Conservation (phyloP, 2,888 invertebrate genomes). For the Melieria crassipennis region DNA sequence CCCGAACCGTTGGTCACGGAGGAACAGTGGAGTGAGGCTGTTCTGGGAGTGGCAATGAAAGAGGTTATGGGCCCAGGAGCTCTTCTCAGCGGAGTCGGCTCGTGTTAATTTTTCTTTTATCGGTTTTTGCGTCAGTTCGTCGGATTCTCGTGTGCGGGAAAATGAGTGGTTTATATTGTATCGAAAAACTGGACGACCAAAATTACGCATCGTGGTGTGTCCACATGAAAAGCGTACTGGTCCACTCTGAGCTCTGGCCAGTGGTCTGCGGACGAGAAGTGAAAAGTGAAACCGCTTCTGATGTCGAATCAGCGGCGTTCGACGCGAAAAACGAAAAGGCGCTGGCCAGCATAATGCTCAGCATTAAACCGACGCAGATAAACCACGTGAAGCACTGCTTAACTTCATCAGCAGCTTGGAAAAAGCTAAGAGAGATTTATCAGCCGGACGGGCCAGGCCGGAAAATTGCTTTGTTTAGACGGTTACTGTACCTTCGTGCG, state of each 20-base stretch:
- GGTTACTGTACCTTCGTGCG: slow-evolving; percentile 32
- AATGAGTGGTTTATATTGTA: neutral
- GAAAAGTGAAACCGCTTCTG: neutral
- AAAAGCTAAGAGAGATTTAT: slow-evolving; percentile 34
- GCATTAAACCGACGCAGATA: slow-evolving; percentile 37
- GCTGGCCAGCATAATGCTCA: slow-evolving; percentile 35
- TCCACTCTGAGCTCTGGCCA: neutral
- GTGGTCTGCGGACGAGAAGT: neutral
- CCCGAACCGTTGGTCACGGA: no score
- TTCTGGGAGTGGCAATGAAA: no score
- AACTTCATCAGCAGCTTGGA: slow-evolving; percentile 32
- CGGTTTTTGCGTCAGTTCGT: neutral
- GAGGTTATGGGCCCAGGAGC: slow-evolving; percentile 1
- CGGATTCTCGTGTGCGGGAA: no score
- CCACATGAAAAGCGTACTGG: slow-evolving; percentile 1
- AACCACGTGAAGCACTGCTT: slow-evolving; percentile 35
- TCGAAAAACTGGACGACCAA: neutral
- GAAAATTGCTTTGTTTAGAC: slow-evolving; percentile 38
- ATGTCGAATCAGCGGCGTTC: neutral
- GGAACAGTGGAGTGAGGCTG: no score
- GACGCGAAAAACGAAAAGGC: slow-evolving; percentile 38
- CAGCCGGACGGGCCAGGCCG: slow-evolving; percentile 38
- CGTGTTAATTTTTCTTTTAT: neutral
- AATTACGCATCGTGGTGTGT: neutral
- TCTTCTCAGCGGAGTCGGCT: no score